These are phyloP conservation scores for Yponomeuta sedellus DNA, from an alignment of 2,888 invertebrate species.

Conservation along the genomic window DNA sequence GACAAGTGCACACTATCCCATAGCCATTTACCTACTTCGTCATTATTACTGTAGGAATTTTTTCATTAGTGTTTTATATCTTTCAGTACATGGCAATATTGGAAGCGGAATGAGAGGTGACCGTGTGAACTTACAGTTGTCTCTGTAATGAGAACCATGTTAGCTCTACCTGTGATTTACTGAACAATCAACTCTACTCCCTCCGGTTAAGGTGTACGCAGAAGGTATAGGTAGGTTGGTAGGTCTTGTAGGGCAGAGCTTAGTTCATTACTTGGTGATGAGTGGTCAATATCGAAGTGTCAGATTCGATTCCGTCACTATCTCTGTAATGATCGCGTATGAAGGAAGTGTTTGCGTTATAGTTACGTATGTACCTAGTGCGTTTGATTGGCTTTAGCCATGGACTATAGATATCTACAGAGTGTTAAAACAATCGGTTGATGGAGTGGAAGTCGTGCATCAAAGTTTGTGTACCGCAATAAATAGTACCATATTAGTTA, in stretches of 20 bases:
- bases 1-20: too few species aligned
- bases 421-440: too few species aligned
- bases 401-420: too few species aligned
- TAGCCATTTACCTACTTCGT: not conserved
- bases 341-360: slow-evolving; percentile 2
- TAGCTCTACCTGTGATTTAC: not conserved
- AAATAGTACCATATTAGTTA: too few species aligned
- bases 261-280: not conserved
- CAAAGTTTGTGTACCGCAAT: too few species aligned
- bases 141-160: not conserved
- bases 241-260: not conserved
- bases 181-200: not conserved
- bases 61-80: slow-evolving; percentile 51
- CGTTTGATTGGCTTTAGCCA: too few species aligned
- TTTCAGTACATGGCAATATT: slow-evolving; percentile 28
- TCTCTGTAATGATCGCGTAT: slow-evolving; percentile 6
- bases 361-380: too few species aligned
- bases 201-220: not conserved
- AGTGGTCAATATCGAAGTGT: slow-evolving; percentile 8
- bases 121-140: slow-evolving; percentile 43
- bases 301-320: not conserved
- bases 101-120: slow-evolving; percentile 47
- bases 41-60: slow-evolving; percentile 40
- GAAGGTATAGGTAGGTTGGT: not conserved
- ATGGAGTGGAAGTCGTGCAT: too few species aligned